Base-by-base conservation (phyloP, 2,113 vertebrate genomes). In the Phalacrocorax pelagicus region DNA sequence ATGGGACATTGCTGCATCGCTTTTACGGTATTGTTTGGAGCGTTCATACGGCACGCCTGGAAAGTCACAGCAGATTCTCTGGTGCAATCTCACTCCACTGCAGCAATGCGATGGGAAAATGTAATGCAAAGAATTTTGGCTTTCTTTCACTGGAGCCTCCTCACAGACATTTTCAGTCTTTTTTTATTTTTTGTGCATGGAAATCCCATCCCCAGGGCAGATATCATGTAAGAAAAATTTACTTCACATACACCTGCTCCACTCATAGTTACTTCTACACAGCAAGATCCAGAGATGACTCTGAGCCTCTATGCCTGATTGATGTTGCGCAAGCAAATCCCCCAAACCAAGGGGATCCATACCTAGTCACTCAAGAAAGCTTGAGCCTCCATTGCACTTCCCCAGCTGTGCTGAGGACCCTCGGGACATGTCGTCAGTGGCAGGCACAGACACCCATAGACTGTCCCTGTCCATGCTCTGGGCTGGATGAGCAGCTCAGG, bases 11-110 rank as follows among this genome's bases (percentile, higher is more conserved):
- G n/a, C 27, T 73, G 40, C 20, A 47, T 40, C 1, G 0, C 1
- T 73, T 58, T 47, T 14, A 40, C 27, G 19, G 22, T 23, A 21
- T 10, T 32, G 5, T 63, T 71, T 62, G 47, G 34, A 62, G 40
- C 10, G 8, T 59, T 67, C 1, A 0, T 15, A 52, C 4, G 4
- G 32, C 42, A 44, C 0, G 0, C 36, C 51, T 61, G 27, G 61
- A n/a, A 77, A 72, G 44, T 34, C 49, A n/a, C 34, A 36, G 65
- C n/a, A 72, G 40, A 10, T 91, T 27, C 77, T 73, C 73, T 42
- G 59, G 3, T 78, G 16, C 34, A 32, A 49, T 14, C 54, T 51
- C 66, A 12, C 27, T 24, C 20, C 0, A 0, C 55, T 61, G 73
- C 79, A 95, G 29, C 0, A 0, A 12, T 11, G 23, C 21, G 73